phyloP scores from a whole-genome alignment of 2,888 invertebrate species.

The Tuta absoluta region DNA sequence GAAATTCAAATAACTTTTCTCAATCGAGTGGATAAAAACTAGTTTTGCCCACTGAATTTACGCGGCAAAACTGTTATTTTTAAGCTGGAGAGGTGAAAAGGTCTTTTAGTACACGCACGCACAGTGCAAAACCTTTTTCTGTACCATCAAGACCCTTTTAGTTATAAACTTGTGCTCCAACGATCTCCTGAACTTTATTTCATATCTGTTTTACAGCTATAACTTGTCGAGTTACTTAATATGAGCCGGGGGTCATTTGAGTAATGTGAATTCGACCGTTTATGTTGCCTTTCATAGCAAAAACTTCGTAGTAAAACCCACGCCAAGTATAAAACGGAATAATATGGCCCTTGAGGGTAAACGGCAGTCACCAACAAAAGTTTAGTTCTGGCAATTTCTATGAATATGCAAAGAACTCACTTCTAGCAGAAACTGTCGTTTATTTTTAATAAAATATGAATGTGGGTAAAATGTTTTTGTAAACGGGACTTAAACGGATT shows the following conservation, averaged over 20 bases:
- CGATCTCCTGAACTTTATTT: not conserved
- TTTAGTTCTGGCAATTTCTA: not conserved
- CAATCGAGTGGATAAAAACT: too few species aligned
- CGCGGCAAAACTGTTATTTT: too few species aligned
- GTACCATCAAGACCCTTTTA: not conserved
- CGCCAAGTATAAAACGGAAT: not conserved
- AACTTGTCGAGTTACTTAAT: not conserved
- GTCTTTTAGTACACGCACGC: not conserved
- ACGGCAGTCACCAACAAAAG: not conserved
- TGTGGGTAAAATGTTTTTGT: not conserved
- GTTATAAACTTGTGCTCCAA: not conserved
- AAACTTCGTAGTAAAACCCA: not conserved
- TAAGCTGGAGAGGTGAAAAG: not conserved
- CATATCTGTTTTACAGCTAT: conserved; percentile 4
- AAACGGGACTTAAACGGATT: too few species aligned
- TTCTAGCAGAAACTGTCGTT: not conserved
- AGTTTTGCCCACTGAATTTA: too few species aligned
- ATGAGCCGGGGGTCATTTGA: not conserved
- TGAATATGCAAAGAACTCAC: not conserved
- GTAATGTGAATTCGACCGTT: not conserved
- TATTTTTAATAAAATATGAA: not conserved
- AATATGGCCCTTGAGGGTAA: not conserved
- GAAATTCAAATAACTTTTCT: too few species aligned
- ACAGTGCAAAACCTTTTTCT: not conserved
- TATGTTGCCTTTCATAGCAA: not conserved